Evolutionary conservation across 2,113 vertebrate genomes (phyloP).

Genomic region (Chiloscyllium plagiosum): DNA sequence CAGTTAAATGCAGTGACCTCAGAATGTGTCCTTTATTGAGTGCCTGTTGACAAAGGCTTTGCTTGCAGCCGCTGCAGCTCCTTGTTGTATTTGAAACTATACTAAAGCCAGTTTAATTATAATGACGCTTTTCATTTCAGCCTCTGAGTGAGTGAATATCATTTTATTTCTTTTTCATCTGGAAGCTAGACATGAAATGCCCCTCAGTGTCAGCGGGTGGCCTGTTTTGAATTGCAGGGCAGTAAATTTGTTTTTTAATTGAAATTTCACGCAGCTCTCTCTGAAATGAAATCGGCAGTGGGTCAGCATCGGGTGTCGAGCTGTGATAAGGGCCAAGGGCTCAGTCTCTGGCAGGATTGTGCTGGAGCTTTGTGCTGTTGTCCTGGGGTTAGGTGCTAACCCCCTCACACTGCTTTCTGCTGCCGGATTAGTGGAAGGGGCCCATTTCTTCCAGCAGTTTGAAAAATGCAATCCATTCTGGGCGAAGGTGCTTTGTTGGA

Average conservation of each 20-base stretch:
- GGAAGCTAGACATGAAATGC: background rate
- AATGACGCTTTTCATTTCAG: background rate
- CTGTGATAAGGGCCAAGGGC: background rate
- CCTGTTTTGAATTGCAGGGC: background rate
- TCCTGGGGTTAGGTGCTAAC: background rate
- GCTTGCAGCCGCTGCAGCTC: background rate
- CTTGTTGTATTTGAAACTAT: background rate
- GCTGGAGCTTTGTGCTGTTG: background rate
- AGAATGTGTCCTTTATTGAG: background rate
- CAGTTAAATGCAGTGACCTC: background rate
- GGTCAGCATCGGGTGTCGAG: background rate
- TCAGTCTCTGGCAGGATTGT: background rate
- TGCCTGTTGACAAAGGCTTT: background rate
- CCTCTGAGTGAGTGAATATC: background rate
- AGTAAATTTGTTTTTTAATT: constrained; percentile 8
- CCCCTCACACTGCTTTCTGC: background rate
- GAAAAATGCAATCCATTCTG: background rate
- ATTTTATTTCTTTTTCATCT: background rate
- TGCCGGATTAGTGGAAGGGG: background rate
- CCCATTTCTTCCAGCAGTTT: background rate
- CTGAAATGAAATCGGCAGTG: background rate
- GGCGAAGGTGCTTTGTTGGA: background rate
- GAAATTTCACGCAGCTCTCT: background rate
- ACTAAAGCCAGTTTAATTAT: background rate
- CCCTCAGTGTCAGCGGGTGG: background rate